Conservation (phyloP, 2,888 invertebrate genomes). For the Phrixothrix hirtus region DNA sequence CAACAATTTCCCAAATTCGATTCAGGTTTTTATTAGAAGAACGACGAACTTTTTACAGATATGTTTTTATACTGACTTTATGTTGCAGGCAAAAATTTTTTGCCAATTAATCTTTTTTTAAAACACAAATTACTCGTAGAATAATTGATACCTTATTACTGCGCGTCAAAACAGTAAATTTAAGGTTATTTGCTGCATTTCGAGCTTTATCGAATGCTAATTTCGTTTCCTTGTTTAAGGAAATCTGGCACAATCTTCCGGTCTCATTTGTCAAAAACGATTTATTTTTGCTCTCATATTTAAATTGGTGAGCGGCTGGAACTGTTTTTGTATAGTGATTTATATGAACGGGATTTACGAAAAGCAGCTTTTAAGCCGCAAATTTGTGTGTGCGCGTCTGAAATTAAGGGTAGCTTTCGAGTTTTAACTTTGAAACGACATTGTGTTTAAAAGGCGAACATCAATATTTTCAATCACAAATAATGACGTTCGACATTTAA, state of each 20-base stretch:
- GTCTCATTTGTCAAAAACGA: conserved; percentile 28
- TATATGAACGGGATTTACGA: conserved; percentile 27
- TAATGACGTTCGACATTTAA: no score
- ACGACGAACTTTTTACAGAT: background rate
- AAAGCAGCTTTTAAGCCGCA: conserved; percentile 24
- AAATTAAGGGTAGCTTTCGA: no score
- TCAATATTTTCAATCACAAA: no score
- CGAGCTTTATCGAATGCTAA: background rate
- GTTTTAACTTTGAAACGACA: no score
- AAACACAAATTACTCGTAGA: no score
- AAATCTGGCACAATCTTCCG: conserved; percentile 24
- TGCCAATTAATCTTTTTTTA: no score
- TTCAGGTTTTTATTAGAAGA: background rate
- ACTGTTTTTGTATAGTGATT: conserved; percentile 27
- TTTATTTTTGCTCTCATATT: conserved; percentile 28
- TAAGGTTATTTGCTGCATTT: no score
- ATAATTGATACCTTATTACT: no score
- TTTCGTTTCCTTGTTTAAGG: background rate
- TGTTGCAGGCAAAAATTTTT: no score
- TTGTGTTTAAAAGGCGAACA: no score
- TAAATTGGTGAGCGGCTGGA: conserved; percentile 20
- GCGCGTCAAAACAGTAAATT: no score
- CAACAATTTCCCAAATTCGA: background rate
- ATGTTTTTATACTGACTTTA: no score
- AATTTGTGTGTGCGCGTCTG: conserved; percentile 1